Percentiles rank a stretch among this genome's conserved stretches.
Conservation (phyloP, 2,888 invertebrate species). For the Polymixis flavicincta region DNA sequence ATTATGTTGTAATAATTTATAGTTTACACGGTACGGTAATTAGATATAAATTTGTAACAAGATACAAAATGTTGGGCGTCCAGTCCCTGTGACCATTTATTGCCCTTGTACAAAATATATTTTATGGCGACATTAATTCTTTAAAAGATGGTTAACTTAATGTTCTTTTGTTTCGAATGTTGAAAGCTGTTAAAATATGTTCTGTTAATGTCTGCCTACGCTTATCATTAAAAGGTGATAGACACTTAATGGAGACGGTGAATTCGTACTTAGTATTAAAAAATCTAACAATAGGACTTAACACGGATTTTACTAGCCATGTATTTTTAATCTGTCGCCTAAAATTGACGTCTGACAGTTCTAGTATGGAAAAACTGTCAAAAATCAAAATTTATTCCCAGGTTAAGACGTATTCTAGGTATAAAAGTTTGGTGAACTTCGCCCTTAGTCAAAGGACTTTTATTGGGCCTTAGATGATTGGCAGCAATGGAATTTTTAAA, state of each 20-base stretch:
- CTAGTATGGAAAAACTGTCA: no score
- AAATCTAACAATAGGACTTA: neutral
- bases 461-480: neutral
- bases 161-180: slow-evolving; percentile 59
- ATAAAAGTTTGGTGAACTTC: no score
- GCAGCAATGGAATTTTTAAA: neutral
- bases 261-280: neutral
- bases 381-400: no score
- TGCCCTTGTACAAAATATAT: slow-evolving; percentile 65
- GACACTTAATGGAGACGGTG: neutral
- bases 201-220: slow-evolving; percentile 34
- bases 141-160: slow-evolving; percentile 51
- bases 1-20: slow-evolving; percentile 79
- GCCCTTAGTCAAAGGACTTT: neutral
- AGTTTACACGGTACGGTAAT: slow-evolving; percentile 73
- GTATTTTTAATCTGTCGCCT: no score
- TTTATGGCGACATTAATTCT: slow-evolving; percentile 75
- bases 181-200: slow-evolving; percentile 48
- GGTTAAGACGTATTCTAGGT: no score
- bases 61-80: slow-evolving; percentile 70
- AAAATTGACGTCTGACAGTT: no score
- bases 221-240: slow-evolving; percentile 8
- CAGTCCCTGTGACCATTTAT: slow-evolving; percentile 50
- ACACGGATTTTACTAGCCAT: neutral
- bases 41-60: slow-evolving; percentile 81